Evolutionary conservation across 2,113 vertebrate genomes (phyloP), one percentile per base, ranked within the genome.

Genomic region (Aspiorhynchus laticeps): DNA sequence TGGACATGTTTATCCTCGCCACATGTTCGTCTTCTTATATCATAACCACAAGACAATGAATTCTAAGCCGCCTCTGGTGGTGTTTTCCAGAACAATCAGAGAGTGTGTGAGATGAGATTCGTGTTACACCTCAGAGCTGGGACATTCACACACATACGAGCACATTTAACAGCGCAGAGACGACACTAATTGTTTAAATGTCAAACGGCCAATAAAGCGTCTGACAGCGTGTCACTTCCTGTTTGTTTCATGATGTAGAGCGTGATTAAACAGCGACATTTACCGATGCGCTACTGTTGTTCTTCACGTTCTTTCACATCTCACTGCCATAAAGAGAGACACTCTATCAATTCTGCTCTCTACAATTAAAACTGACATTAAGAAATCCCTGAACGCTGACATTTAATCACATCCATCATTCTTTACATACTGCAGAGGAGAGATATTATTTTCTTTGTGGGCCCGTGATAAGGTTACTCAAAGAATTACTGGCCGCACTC

Each of bases 301-400:
- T 33, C 8, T 36, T 69, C 7, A 33, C 3, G 28, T 33, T 19
- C 6, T 69, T 33, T 17, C 28, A 7, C 21, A 14, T 31, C 63
- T 17, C 14, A 67, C 67, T 36, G 67, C 31, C 67, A 36, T 69
- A 21, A 69, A 69, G 31, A 19, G 31, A 4, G n/a, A n/a, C n/a
- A n/a, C n/a, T n/a, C 67, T 6, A 71, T 71, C 21, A 71, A 71
- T 21, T 71, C 31, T 36, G 17, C 17, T 71, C 67, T 19, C 31
- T 10, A 10, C 67, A 71, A 71, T 71, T 71, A 71, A 71, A 71
- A 71, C 67, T 71, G 67, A 71, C 67, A 71, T 71, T 71, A 71
- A 71, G 67, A 71, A 71, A 71, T 71, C 8, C 33, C 33, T 36
- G 17, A 71, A 36, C 67, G 17, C 31, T 71, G 67, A 36, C 67